Conservation (phyloP, 2,888 invertebrate species). For the Brachylomia viminalis region DNA sequence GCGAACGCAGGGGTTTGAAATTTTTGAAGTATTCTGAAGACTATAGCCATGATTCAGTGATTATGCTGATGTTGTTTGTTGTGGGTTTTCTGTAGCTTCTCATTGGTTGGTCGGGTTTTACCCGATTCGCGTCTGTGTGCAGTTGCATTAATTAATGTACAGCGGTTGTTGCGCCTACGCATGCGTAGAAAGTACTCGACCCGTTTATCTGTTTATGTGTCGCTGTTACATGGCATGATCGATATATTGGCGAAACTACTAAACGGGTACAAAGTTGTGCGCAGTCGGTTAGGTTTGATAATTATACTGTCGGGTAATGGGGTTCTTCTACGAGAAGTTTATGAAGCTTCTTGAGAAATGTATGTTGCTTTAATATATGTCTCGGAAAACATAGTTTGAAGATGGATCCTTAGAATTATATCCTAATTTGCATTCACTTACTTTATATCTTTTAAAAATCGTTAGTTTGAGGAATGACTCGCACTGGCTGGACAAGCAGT, state of each 20-base stretch:
- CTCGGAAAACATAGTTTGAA: background rate
- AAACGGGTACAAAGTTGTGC: slow-evolving; percentile 9
- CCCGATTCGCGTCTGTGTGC: slow-evolving; percentile 69
- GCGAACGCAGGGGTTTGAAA: background rate
- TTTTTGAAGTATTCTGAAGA: background rate
- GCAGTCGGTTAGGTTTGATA: slow-evolving; percentile 1
- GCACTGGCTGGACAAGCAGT: background rate
- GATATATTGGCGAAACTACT: slow-evolving; percentile 64
- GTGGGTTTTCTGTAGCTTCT: slow-evolving; percentile 21
- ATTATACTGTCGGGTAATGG: background rate
- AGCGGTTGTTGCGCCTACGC: slow-evolving; percentile 82
- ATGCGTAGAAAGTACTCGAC: slow-evolving; percentile 74
- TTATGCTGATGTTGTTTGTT: too few species aligned
- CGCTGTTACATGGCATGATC: slow-evolving; percentile 57
- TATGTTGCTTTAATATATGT: background rate
- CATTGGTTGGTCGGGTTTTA: slow-evolving; percentile 49
- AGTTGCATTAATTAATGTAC: slow-evolving; percentile 83
- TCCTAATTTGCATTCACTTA: too few species aligned
- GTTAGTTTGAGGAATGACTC: too few species aligned
- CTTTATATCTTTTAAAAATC: background rate
- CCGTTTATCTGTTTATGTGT: slow-evolving; percentile 65
- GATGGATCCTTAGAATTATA: background rate
- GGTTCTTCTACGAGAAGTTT: background rate
- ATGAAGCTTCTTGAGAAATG: background rate
- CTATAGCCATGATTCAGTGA: background rate